Evolutionary conservation across 2,888 invertebrate genomes (phyloP), one percentile per base, ranked within the genome.

Genomic region (Meiosimyza platycephala): DNA sequence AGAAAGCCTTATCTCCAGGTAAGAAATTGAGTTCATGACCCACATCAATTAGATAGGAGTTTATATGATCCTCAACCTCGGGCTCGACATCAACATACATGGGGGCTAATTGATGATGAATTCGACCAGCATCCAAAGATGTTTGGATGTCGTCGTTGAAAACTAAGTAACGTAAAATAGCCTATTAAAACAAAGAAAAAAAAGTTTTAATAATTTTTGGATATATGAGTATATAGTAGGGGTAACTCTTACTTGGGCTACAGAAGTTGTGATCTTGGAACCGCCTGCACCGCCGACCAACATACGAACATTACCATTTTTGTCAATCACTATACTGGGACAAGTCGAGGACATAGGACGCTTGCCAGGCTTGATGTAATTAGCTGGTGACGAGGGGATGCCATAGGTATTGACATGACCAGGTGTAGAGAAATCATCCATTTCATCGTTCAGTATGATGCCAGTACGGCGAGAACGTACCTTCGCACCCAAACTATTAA

Each of bases 351-450:
- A 97, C 79, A 97, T 88, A 0, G 98, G 95, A 57, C 94, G 89
- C 83, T 95, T 94, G 5, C 93, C 93, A 0, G 97, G 94, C 50
- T 87, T 88, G 57, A 97, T 93, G 84, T 92, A 93, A 88, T 98
- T 98, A 1, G 93, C 92, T 0, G 92, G 91, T 2, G 95, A 95
- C 0, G 97, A 93, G 0, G 94, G 94, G 69, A 95, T 86, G 1
- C 91, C 92, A 82, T 92, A 95, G 0, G 89, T 87, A 77, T 92
- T 95, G 80, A 93, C 93, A 1, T 89, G 89, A 33, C 92, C 91
- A 0, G 95, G 94, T 0, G 93, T 92, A 0, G 96, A 95, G 86
- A 98, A 98, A 84, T 98, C 98, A 81, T 97, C 97, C 97, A 99
- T 98, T 80, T 95, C 94, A 84, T 97, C 94, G 87, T 98, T 99